Evolutionary conservation across 2,888 invertebrate genomes (phyloP).

Genomic region (Drosophila niveifrons): DNA sequence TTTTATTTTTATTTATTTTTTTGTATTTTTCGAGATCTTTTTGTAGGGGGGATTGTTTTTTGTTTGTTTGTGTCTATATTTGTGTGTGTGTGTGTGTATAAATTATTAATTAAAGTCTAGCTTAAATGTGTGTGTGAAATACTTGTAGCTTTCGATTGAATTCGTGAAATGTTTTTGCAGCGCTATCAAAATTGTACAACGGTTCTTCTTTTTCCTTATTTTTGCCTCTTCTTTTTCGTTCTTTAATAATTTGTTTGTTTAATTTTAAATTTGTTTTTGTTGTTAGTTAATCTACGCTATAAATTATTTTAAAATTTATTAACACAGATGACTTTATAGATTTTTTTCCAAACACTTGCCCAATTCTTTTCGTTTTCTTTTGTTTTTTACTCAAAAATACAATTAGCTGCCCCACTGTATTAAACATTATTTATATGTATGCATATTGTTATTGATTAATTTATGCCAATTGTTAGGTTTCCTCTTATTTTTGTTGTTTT

Average conservation of each 20-base stretch:
- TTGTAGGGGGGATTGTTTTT: conserved; percentile 27
- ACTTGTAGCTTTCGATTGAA: conserved; percentile 16
- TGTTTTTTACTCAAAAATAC: conserved; percentile 56
- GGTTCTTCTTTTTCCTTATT: conserved; percentile 14
- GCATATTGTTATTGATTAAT: conserved; percentile 37
- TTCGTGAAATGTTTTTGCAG: conserved; percentile 37
- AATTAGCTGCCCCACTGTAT: conserved; percentile 52
- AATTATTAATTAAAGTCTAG: conserved; percentile 44
- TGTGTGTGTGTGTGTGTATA: conserved; percentile 38
- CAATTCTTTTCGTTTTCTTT: conserved; percentile 41
- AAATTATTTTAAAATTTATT: conserved; percentile 84
- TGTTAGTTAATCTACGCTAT: conserved; percentile 72
- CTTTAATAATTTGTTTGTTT: conserved; percentile 28
- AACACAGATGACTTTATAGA: conserved; percentile 86
- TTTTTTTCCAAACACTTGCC: conserved; percentile 68
- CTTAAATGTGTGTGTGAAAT: conserved; percentile 48
- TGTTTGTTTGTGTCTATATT: conserved; percentile 19
- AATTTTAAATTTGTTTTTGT: conserved; percentile 47
- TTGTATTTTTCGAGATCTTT: conserved; percentile 49
- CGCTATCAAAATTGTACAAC: conserved; percentile 36
- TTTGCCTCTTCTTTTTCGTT: conserved; percentile 7
- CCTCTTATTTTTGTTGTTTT: conserved; percentile 35
- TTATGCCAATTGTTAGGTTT: conserved; percentile 51
- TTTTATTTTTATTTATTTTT: conserved; percentile 7
- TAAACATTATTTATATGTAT: conserved; percentile 26